These are phyloP conservation scores for Drosophila yakuba DNA, from an alignment of 1,140 invertebrate species.

Conservation along the genomic window DNA sequence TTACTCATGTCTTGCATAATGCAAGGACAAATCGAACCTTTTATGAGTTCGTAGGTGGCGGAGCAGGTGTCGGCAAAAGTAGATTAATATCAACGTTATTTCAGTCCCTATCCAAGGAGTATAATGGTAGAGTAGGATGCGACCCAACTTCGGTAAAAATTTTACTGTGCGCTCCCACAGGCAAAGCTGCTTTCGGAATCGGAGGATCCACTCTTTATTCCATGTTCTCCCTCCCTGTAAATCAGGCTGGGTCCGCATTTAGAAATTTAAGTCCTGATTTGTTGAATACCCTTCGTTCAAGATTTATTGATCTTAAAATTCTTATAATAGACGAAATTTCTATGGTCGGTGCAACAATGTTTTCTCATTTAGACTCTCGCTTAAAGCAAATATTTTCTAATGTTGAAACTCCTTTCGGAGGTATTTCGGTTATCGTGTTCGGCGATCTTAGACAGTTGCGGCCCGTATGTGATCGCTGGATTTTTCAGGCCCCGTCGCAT, in stretches of 20 bases:
- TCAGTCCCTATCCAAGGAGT: no score
- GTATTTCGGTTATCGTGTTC: neutral
- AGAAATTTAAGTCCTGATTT: neutral
- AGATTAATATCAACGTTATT: no score
- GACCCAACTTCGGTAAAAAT: neutral
- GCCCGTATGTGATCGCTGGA: neutral
- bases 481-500: neutral
- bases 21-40: no score
- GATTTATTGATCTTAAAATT: neutral
- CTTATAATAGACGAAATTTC: neutral
- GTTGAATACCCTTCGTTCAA: neutral
- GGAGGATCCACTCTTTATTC: neutral
- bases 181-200: neutral
- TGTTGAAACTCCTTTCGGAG: neutral
- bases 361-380: neutral
- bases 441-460: neutral
- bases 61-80: no score
- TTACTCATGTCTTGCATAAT: no score
- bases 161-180: neutral
- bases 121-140: neutral
- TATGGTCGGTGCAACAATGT: neutral
- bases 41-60: no score
- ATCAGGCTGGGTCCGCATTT: constrained; percentile 1
- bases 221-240: constrained; percentile 1
- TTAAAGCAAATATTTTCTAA: neutral